Conservation (phyloP, 2,888 invertebrate genomes). For the Philopedon plagiatum region DNA sequence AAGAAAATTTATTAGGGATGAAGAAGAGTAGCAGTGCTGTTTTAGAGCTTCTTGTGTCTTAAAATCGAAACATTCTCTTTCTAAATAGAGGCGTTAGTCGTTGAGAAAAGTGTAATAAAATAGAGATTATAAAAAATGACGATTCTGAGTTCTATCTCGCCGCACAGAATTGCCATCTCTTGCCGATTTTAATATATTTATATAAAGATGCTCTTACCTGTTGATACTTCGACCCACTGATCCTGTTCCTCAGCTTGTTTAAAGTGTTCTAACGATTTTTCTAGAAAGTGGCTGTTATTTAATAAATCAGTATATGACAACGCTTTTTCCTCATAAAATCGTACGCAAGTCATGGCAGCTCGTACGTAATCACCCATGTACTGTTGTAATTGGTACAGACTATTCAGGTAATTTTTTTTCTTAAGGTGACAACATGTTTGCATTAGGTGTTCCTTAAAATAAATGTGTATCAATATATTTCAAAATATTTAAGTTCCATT, state of each 20-base stretch:
- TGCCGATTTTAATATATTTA: background rate
- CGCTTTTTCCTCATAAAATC: constrained; percentile 78
- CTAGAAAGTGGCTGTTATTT: constrained; percentile 70
- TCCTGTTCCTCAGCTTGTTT: constrained; percentile 74
- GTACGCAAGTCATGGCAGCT: constrained; percentile 85
- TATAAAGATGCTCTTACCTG: constrained; percentile 60
- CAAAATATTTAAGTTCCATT: background rate
- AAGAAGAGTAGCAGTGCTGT: too few relatives aligned
- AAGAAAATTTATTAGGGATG: too few relatives aligned
- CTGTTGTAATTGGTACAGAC: constrained; percentile 82
- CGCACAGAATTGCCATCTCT: too few relatives aligned
- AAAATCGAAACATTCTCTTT: too few relatives aligned
- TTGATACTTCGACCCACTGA: constrained; percentile 71
- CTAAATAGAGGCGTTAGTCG: too few relatives aligned
- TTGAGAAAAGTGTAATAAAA: too few relatives aligned
- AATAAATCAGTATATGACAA: constrained; percentile 73
- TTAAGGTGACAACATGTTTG: constrained; percentile 82
- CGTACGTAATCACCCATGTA: constrained; percentile 81
- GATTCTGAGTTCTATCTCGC: too few relatives aligned
- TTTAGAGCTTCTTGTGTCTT: too few relatives aligned
- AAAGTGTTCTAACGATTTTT: constrained; percentile 77
- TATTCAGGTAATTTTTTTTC: constrained; percentile 77
- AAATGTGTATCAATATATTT: background rate
- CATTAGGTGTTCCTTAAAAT: constrained; percentile 75
- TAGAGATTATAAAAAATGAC: too few relatives aligned